A percentile compares a stretch with the other conserved stretches of the same genome.
These are phyloP conservation scores for Strongylocentrotus purpuratus DNA, from an alignment of 35 echinoderm and acorn worm genomes.

Conservation along the genomic window DNA sequence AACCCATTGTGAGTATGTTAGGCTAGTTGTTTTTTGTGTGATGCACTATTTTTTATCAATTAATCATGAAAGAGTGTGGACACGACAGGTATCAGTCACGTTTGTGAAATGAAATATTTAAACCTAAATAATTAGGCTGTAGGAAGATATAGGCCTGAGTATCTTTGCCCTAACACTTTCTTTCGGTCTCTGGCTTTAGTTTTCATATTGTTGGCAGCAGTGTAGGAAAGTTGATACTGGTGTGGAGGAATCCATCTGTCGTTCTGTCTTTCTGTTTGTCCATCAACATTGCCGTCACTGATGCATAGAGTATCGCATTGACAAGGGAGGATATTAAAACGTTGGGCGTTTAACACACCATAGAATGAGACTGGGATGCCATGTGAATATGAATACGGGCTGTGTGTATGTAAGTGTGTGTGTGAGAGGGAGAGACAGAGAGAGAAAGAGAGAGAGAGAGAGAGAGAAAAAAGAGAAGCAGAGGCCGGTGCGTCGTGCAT, in stretches of 20 bases:
- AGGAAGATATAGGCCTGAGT: neutral
- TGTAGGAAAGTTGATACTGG: neutral
- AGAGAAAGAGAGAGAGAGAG: neutral
- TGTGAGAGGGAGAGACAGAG: neutral
- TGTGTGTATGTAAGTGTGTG: neutral
- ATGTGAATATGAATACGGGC: neutral
- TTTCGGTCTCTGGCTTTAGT: neutral
- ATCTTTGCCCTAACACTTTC: neutral
- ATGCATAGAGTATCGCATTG: conserved; percentile 40
- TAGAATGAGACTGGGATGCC: conserved; percentile 21
- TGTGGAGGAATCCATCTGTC: neutral
- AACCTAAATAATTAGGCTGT: neutral
- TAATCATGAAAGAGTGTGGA: neutral
- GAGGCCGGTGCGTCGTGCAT: neutral
- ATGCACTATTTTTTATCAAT: neutral
- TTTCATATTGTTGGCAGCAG: conserved; percentile 5
- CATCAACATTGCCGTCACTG: neutral
- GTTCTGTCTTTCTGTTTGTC: conserved; percentile 2
- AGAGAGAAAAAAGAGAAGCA: neutral
- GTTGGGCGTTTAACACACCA: conserved; percentile 1
- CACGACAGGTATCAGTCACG: neutral
- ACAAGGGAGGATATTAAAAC: conserved; percentile 45
- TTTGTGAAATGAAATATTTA: neutral
- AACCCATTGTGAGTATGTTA: neutral
- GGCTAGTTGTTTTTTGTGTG: neutral